These are phyloP conservation scores for Harpagifer antarcticus DNA, from an alignment of 2,797 vertebrate species.

Conservation along the genomic window DNA sequence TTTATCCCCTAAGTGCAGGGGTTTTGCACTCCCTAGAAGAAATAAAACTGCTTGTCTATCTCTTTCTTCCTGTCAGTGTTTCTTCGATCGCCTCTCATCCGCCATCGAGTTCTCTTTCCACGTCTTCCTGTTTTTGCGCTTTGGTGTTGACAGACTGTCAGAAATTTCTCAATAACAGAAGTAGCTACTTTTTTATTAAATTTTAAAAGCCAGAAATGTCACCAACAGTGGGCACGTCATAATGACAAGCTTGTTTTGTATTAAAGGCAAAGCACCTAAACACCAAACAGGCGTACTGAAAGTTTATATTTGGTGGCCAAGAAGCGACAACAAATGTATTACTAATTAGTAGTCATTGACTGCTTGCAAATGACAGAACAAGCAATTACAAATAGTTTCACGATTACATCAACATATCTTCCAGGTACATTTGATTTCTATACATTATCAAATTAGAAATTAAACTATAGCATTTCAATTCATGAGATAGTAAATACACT, in stretches of 20 bases:
- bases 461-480: background rate
- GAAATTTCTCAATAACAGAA: conserved; percentile 48
- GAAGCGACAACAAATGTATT: background rate
- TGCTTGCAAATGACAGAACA: background rate
- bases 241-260: background rate
- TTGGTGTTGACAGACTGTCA: conserved; percentile 52
- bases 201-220: conserved; percentile 6
- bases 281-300: background rate
- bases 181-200: conserved; percentile 37
- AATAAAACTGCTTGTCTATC: conserved; percentile 16
- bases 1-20: conserved; percentile 56
- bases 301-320: too few species aligned
- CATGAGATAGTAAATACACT: background rate
- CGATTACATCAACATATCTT: background rate
- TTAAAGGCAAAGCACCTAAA: background rate
- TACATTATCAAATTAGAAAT: background rate
- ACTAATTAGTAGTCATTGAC: background rate
- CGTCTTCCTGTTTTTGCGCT: conserved; percentile 39
- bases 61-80: conserved; percentile 46
- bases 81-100: conserved; percentile 60
- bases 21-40: conserved; percentile 37
- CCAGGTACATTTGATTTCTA: background rate
- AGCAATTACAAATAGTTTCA: background rate
- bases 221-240: background rate
- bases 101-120: conserved; percentile 30